Percentiles rank a stretch among this genome's conserved stretches.
phyloP scores from a whole-genome alignment of 1,140 invertebrate species.

The Drosophila miranda region DNA sequence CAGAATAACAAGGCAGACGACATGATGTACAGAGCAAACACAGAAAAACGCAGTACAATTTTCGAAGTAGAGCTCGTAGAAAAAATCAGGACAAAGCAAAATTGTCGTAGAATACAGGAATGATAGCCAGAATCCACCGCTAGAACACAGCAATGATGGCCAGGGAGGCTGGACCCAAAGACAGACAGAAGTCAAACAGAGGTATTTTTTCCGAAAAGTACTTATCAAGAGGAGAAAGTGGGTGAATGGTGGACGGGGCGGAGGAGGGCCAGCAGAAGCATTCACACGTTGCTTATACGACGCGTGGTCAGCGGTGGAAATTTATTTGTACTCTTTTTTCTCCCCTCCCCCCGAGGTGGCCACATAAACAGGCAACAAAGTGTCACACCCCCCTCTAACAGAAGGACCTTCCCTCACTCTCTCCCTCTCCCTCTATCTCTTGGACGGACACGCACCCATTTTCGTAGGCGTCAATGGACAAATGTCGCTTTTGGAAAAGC shows the following conservation, averaged over 20 bases:
- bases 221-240: neutral
- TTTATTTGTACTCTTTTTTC: slow-evolving; percentile 11
- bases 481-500: slow-evolving; percentile 46
- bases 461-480: slow-evolving; percentile 53
- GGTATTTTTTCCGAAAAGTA: no score
- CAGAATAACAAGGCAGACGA: no score
- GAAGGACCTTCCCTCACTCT: no score
- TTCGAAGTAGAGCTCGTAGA: no score
- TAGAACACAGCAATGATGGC: no score
- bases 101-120: no score
- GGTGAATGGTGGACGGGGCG: neutral
- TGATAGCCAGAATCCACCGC: no score
- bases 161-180: neutral
- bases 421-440: no score
- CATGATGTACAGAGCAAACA: no score
- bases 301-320: slow-evolving; percentile 3
- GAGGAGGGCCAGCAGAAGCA: slow-evolving; percentile 1
- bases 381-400: slow-evolving; percentile 26
- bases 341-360: neutral
- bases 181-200: slow-evolving; percentile 1
- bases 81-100: no score
- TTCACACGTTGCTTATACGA: slow-evolving; percentile 13
- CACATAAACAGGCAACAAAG: slow-evolving; percentile 24
- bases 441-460: slow-evolving; percentile 32
- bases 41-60: no score